Evolutionary conservation across 1,140 invertebrate genomes (phyloP), one percentile per base, ranked within the genome.

Genomic region (Drosophila ironensis): DNA sequence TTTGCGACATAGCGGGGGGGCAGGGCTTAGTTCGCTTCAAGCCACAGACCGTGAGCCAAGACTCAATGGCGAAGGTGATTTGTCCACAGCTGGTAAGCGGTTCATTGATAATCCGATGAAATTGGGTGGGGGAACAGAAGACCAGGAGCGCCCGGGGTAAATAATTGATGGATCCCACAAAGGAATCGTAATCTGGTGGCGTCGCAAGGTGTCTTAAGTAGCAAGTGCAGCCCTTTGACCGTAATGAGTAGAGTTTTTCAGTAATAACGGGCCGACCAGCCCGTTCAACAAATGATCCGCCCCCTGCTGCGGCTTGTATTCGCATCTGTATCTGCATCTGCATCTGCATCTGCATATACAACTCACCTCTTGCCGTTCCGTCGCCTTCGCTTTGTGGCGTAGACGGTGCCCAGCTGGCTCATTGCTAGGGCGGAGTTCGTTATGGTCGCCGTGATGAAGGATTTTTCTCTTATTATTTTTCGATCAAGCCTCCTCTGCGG

Each of bases 331-430:
- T 61, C 40, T 53, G 7, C 11, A 16, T 24, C 7, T 42, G 30
- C 4, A n/a, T 17, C 11, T 11, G 46, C n/a, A 9, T 20, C 9
- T 41, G 30, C 20, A 40, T 75, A 92, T 33, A 6, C 35, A 19
- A 82, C 77, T 91, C 91, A 98, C 97, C 96, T 98, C 92, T 98
- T 98, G 70, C 97, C 97, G 91, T 98, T 98, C 77, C 97, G 92
- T 84, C 97, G 92, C 88, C 97, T 92, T 78, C 97, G 91, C 90
- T 98, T 98, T 51, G 97, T 98, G 53, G 97, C 97, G 90, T 98
- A 98, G 82, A 98, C 97, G 73, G 97, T 98, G 60, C 96, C 96
- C 71, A 97, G 93, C 87, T 97, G 96, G 91, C 95, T 97, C 92
- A 96, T 95, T 72, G 87, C 87, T 73, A 89, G 72, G 82, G 87